These are phyloP conservation scores for Mionectes macconnelli DNA, from an alignment of 2,113 vertebrate species.

Conservation along the genomic window DNA sequence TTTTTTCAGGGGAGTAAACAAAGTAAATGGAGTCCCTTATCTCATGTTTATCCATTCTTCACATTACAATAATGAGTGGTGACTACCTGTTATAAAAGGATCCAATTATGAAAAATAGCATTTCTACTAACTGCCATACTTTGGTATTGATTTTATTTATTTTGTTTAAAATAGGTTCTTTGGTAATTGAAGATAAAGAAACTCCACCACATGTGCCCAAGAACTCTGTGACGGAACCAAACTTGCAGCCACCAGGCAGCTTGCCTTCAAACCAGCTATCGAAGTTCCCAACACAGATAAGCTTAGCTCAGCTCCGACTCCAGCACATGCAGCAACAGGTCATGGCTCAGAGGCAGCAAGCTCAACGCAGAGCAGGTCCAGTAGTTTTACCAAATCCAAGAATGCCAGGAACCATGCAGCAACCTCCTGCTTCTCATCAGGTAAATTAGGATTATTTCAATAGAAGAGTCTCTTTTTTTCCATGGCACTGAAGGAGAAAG, in stretches of 20 bases:
- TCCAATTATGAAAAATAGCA: not conserved
- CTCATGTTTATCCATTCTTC: not conserved
- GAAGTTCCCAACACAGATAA: slow-evolving; percentile 84
- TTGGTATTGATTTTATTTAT: not conserved
- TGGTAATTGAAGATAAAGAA: slow-evolving; percentile 82
- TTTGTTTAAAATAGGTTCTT: slow-evolving; percentile 74
- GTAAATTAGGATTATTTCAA: slow-evolving; percentile 47
- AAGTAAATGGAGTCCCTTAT: not conserved
- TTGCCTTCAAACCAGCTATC: slow-evolving; percentile 79
- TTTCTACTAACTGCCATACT: not conserved
- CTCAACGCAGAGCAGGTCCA: slow-evolving; percentile 72
- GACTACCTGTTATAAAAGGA: not conserved
- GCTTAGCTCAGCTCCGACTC: slow-evolving; percentile 81
- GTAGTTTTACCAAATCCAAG: slow-evolving; percentile 72
- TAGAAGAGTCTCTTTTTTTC: not conserved
- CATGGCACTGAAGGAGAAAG: not conserved
- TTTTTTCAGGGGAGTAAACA: not conserved
- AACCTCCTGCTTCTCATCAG: slow-evolving; percentile 72
- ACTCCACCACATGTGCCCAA: slow-evolving; percentile 73
- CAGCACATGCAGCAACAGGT: slow-evolving; percentile 87
- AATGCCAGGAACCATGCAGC: slow-evolving; percentile 74
- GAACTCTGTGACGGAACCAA: slow-evolving; percentile 72
- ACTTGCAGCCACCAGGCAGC: slow-evolving; percentile 70
- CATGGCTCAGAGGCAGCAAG: slow-evolving; percentile 82
- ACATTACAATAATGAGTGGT: not conserved